Conservation (phyloP, 2,888 invertebrate genomes). For the Caenorhabditis doughertyi region DNA sequence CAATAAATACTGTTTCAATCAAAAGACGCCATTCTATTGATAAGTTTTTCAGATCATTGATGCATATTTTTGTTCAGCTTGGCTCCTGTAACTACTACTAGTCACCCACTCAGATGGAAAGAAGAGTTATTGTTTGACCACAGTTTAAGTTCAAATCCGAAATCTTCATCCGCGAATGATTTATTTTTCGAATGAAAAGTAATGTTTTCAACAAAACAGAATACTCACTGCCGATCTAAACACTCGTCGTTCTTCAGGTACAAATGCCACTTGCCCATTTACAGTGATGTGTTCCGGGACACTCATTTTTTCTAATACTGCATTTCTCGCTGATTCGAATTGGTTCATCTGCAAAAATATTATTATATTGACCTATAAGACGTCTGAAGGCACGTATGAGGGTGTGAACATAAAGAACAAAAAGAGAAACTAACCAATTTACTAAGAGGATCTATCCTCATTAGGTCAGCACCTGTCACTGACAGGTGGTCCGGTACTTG, state of each 20-base stretch:
- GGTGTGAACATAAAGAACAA: not conserved
- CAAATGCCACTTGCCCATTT: conserved; percentile 34
- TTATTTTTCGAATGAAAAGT: too few species aligned
- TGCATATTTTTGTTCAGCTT: too few species aligned
- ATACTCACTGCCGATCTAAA: conserved; percentile 38
- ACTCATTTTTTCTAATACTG: conserved; percentile 56
- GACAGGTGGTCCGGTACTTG: conserved; percentile 64
- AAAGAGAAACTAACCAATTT: conserved; percentile 41
- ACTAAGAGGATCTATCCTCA: conserved; percentile 52
- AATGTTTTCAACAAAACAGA: not conserved
- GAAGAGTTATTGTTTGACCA: too few species aligned
- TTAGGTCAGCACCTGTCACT: conserved; percentile 56
- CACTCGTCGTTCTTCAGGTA: conserved; percentile 37
- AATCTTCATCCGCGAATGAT: too few species aligned
- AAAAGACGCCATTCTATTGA: too few species aligned
- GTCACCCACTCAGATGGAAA: too few species aligned
- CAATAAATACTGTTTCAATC: too few species aligned
- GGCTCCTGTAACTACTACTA: too few species aligned
- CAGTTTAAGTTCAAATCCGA: too few species aligned
- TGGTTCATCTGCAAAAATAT: conserved; percentile 52
- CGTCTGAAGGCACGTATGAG: not conserved
- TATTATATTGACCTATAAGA: not conserved
- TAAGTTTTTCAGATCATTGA: too few species aligned
- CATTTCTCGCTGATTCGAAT: conserved; percentile 45
- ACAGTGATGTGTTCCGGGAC: conserved; percentile 62